Percentiles rank a stretch among this genome's conserved stretches.
Conservation (phyloP, 1,140 invertebrate genomes). For the Bombus turneri region DNA sequence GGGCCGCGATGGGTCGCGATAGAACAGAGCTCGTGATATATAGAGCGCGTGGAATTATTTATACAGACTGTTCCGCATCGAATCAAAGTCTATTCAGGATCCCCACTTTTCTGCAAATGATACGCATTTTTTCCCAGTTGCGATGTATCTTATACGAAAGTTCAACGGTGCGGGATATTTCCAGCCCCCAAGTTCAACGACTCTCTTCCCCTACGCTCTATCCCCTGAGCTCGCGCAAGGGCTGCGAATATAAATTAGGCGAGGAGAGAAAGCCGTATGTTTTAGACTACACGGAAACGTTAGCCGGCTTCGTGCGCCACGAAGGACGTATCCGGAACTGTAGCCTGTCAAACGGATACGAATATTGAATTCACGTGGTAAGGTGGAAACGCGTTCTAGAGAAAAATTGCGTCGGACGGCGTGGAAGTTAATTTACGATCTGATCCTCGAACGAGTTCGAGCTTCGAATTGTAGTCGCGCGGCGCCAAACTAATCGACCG, state of each 20-base stretch:
- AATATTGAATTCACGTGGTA: background rate
- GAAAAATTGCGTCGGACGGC: background rate
- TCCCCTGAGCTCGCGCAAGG: background rate
- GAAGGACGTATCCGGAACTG: background rate
- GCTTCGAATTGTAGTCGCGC: background rate
- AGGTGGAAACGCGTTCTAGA: background rate
- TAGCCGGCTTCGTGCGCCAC: background rate
- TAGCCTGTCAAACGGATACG: background rate
- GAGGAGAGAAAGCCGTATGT: background rate
- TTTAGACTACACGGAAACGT: background rate
- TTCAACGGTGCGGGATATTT: slow-evolving; percentile 37
- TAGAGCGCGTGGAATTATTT: slow-evolving; percentile 54
- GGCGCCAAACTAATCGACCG: background rate
- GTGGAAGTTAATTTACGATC: slow-evolving; percentile 6
- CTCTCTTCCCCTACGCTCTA: background rate
- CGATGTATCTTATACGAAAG: background rate
- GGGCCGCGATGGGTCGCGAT: slow-evolving; percentile 9
- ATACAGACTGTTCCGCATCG: slow-evolving; percentile 36
- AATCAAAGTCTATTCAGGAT: slow-evolving; percentile 42
- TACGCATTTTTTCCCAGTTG: slow-evolving; percentile 36
- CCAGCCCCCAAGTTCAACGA: slow-evolving; percentile 32
- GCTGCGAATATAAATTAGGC: slow-evolving; percentile 12
- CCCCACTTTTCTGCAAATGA: slow-evolving; percentile 48
- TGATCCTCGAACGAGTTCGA: background rate
- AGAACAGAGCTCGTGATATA: background rate